Evolutionary conservation across 2,888 invertebrate species (phyloP).

Genomic region (Electrophaes corylata): DNA sequence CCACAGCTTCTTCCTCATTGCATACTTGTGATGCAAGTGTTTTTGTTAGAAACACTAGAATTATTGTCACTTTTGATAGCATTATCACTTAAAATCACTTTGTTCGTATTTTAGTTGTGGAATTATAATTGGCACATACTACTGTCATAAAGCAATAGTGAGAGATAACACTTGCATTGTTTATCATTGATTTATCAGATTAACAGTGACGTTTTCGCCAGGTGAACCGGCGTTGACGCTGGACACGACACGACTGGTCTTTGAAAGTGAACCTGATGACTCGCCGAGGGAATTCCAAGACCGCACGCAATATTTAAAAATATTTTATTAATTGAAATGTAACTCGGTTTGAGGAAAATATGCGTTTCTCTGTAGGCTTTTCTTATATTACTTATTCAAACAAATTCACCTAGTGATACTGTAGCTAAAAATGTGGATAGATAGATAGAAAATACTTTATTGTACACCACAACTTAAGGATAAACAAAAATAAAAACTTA

Average conservation of each 20-base stretch:
- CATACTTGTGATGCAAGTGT: conserved; percentile 44
- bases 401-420: too few species aligned
- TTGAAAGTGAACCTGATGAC: conserved; percentile 42
- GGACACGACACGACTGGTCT: conserved; percentile 35
- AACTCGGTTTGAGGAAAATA: not conserved
- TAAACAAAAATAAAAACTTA: too few species aligned
- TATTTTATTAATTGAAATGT: not conserved
- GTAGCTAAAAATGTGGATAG: too few species aligned
- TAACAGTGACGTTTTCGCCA: not conserved
- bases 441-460: too few species aligned
- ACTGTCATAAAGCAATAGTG: not conserved
- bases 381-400: too few species aligned
- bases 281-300: conserved; percentile 55
- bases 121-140: not conserved
- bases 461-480: too few species aligned
- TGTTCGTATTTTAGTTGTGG: not conserved
- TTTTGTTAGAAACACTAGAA: conserved; percentile 36
- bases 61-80: conserved; percentile 29
- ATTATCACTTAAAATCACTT: conserved; percentile 29
- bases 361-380: too few species aligned
- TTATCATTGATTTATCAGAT: conserved; percentile 7
- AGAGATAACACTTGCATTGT: conserved; percentile 2
- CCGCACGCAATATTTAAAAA: conserved; percentile 31
- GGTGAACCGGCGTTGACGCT: conserved; percentile 29
- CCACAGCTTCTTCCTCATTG: conserved; percentile 41